Conservation (phyloP, 2,888 invertebrate genomes). For the Drosophila algonquin region DNA sequence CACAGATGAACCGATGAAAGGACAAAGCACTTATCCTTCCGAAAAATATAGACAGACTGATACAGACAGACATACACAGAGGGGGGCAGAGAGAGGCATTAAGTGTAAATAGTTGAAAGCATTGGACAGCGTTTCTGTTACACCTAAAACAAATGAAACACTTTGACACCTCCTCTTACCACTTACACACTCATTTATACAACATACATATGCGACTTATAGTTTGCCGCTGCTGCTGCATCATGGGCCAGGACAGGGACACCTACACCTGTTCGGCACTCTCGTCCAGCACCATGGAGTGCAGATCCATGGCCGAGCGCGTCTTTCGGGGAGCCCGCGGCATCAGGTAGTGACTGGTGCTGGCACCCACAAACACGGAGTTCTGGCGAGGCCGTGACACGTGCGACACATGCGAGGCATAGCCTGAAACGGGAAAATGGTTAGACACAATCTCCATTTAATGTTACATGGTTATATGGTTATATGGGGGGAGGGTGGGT, state of each 20-base stretch:
- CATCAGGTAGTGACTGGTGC: conserved; percentile 86
- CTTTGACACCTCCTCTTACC: conserved; percentile 19
- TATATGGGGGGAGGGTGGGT: no score
- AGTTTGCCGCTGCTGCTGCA: neutral
- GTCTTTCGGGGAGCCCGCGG: conserved; percentile 90
- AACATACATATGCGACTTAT: neutral
- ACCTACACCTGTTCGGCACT: conserved; percentile 81
- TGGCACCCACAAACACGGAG: conserved; percentile 92
- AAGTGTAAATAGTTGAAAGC: conserved; percentile 4
- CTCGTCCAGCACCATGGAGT: conserved; percentile 87
- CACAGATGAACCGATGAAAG: conserved; percentile 10
- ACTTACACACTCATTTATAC: conserved; percentile 7
- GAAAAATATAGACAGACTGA: neutral
- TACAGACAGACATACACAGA: no score
- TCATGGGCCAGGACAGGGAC: neutral
- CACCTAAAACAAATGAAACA: neutral
- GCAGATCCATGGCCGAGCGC: conserved; percentile 93
- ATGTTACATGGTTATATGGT: no score
- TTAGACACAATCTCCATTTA: neutral
- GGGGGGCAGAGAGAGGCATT: neutral
- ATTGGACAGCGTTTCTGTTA: neutral
- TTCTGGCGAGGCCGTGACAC: conserved; percentile 88
- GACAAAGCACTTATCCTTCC: neutral
- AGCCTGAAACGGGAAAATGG: conserved; percentile 83
- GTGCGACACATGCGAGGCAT: conserved; percentile 72